These are phyloP conservation scores for Diachrysia chrysitis DNA, from an alignment of 2,888 invertebrate species.

Conservation along the genomic window DNA sequence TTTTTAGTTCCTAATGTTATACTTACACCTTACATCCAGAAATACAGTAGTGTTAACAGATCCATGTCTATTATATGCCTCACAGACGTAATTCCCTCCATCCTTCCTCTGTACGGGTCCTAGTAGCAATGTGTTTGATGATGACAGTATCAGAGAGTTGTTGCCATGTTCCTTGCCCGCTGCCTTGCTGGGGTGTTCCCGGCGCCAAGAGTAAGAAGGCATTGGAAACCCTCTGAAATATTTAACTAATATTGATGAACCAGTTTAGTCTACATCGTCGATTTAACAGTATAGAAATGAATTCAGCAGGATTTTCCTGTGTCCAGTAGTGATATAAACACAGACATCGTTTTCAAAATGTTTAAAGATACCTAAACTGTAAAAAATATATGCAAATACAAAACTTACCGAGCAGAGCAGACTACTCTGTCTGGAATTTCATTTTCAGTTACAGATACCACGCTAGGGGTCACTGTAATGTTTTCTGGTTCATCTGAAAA, in stretches of 20 bases:
- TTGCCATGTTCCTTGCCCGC: slow-evolving; percentile 73
- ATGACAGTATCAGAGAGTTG: slow-evolving; percentile 78
- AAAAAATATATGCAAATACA: background rate
- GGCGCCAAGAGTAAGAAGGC: slow-evolving; percentile 93
- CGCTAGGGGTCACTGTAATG: slow-evolving; percentile 91
- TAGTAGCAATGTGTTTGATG: slow-evolving; percentile 83
- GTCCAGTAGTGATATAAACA: no score
- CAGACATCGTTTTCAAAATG: no score
- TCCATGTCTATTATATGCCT: slow-evolving; percentile 94
- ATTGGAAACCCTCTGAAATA: slow-evolving; percentile 90
- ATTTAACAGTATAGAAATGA: no score
- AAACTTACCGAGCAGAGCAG: slow-evolving; percentile 80
- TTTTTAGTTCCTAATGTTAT: no score
- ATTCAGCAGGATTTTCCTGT: no score
- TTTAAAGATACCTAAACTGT: background rate
- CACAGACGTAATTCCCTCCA: slow-evolving; percentile 94
- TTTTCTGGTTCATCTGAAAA: slow-evolving; percentile 92
- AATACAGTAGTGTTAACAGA: slow-evolving; percentile 91
- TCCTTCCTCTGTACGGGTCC: slow-evolving; percentile 92
- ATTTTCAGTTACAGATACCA: slow-evolving; percentile 82
- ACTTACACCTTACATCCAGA: slow-evolving; percentile 96
- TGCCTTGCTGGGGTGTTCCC: slow-evolving; percentile 83
- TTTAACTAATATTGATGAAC: background rate
- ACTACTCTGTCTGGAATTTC: slow-evolving; percentile 83
- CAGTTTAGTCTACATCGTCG: background rate